These are phyloP conservation scores for Pangasius sanitwongsei DNA, from an alignment of 2,797 vertebrate species.

Conservation along the genomic window DNA sequence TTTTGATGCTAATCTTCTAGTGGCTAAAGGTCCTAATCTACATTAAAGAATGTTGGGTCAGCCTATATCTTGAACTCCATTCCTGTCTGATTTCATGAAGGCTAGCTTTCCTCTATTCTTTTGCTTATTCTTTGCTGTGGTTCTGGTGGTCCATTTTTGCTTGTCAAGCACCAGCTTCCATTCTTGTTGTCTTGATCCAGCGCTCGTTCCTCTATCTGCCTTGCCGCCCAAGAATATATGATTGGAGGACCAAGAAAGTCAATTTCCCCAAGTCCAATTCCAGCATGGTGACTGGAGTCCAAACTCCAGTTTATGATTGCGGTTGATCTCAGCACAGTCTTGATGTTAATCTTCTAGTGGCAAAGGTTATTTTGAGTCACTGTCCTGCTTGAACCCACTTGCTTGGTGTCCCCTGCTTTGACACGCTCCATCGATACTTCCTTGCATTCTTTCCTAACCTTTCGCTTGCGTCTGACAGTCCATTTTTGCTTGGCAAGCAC, in stretches of 20 bases:
- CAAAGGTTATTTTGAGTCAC: conserved; percentile 2
- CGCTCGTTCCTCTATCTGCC: no score
- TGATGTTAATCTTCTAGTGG: neutral
- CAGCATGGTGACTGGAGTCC: neutral
- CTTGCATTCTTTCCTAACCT: conserved; percentile 20
- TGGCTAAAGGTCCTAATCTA: neutral
- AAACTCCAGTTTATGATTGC: neutral
- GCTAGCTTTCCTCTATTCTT: neutral
- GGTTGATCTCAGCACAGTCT: neutral
- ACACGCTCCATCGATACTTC: neutral
- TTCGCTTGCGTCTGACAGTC: neutral
- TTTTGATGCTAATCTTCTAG: neutral
- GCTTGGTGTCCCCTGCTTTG: neutral
- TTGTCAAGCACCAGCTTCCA: neutral
- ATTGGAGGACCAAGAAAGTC: neutral
- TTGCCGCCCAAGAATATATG: neutral
- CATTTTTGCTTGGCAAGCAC: conserved; percentile 1
- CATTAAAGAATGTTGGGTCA: neutral
- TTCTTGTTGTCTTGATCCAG: neutral
- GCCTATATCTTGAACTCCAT: conserved; percentile 2
- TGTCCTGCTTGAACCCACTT: neutral
- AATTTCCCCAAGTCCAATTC: neutral
- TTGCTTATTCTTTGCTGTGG: neutral
- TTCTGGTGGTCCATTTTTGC: neutral
- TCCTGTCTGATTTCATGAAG: neutral